Evolutionary conservation across 2,888 invertebrate genomes (phyloP).

Genomic region (Noctua fimbriata): DNA sequence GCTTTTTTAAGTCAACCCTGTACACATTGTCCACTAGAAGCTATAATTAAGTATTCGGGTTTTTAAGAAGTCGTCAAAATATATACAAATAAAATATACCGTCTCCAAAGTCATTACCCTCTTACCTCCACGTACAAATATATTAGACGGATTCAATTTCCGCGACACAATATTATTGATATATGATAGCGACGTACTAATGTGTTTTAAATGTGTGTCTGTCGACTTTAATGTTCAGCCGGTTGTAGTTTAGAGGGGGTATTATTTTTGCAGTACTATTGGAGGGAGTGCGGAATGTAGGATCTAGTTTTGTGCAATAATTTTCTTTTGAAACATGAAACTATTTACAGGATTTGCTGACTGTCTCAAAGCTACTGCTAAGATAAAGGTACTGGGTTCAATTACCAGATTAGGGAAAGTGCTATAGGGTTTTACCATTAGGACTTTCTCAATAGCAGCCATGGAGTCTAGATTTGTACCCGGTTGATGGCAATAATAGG

Average conservation of each 20-base stretch:
- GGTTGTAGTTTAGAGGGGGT: conserved; percentile 33
- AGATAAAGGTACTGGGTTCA: background rate
- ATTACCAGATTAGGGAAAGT: background rate
- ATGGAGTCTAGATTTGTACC: too few relatives aligned
- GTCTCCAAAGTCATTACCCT: conserved; percentile 57
- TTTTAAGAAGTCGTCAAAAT: background rate
- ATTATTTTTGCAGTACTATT: conserved; percentile 58
- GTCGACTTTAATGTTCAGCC: conserved; percentile 49
- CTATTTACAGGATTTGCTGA: background rate
- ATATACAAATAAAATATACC: conserved; percentile 36
- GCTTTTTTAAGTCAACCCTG: too few relatives aligned
- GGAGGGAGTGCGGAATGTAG: background rate
- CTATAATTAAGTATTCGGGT: background rate
- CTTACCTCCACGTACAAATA: conserved; percentile 69
- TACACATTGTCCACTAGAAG: background rate
- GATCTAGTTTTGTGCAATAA: background rate
- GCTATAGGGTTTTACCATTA: background rate
- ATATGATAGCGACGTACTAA: conserved; percentile 77
- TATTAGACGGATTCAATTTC: conserved; percentile 87
- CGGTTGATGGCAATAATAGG: too few relatives aligned
- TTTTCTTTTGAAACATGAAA: background rate
- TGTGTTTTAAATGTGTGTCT: conserved; percentile 80
- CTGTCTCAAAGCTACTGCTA: background rate
- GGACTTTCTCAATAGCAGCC: background rate
- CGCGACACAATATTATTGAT: conserved; percentile 81